These are phyloP conservation scores for Sebastes nivosus DNA, from an alignment of 2,797 vertebrate species.

Conservation along the genomic window DNA sequence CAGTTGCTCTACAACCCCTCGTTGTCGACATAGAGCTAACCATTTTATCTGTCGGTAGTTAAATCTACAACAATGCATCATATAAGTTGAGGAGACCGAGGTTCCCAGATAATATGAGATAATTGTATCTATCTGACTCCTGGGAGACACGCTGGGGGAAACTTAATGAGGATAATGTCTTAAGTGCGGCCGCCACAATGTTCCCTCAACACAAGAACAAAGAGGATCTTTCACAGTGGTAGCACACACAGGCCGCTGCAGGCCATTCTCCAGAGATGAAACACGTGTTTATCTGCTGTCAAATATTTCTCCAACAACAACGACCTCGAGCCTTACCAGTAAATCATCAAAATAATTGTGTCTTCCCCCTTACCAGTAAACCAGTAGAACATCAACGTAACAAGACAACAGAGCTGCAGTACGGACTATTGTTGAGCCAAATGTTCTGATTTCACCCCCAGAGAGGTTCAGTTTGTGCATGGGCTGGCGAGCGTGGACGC, in stretches of 20 bases:
- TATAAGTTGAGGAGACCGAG: not conserved
- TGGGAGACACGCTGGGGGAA: conserved; percentile 30
- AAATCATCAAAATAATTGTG: conserved; percentile 65
- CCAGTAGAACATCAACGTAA: conserved; percentile 36
- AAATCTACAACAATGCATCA: not conserved
- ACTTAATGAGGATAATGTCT: conserved; percentile 61
- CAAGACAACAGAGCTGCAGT: conserved; percentile 32
- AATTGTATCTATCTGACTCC: conserved; percentile 26
- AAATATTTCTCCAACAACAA: conserved; percentile 47
- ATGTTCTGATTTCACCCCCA: conserved; percentile 38
- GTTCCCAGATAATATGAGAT: conserved; percentile 15
- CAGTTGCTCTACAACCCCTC: not conserved
- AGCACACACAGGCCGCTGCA: conserved; percentile 42
- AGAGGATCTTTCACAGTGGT: conserved; percentile 39
- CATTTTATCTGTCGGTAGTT: not conserved
- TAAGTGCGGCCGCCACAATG: conserved; percentile 45
- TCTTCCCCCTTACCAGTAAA: conserved; percentile 41
- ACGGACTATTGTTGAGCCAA: conserved; percentile 53
- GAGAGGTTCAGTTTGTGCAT: conserved; percentile 1
- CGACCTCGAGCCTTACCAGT: conserved; percentile 49
- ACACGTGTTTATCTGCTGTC: conserved; percentile 65
- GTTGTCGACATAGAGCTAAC: not conserved
- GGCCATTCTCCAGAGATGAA: conserved; percentile 62
- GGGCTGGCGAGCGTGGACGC: conserved; percentile 7
- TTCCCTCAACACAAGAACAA: conserved; percentile 55